Percentiles rank a stretch among this genome's conserved stretches.
Evolutionary conservation across 2,113 vertebrate genomes (phyloP).

Genomic region (Origma solitaria): DNA sequence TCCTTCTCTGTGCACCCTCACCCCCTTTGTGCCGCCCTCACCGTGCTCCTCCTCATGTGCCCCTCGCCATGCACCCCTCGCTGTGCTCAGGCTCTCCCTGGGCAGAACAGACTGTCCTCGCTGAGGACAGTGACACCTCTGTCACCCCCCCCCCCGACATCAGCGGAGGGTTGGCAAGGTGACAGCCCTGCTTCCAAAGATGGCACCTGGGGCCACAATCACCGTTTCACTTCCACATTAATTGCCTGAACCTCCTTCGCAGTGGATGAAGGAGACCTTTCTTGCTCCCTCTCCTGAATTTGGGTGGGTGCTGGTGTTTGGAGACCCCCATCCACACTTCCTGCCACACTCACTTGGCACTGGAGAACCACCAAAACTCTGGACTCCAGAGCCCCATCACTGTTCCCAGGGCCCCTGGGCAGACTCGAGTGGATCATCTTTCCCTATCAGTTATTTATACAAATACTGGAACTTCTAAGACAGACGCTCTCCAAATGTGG

Average conservation of each 20-base stretch:
- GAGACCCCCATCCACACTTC: neutral
- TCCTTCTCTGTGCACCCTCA: too few species aligned
- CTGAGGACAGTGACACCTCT: neutral
- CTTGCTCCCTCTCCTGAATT: neutral
- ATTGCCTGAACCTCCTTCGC: neutral
- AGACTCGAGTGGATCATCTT: neutral
- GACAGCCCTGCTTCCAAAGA: rapidly evolving
- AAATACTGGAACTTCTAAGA: neutral
- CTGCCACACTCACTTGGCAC: neutral
- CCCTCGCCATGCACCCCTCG: rapidly evolving
- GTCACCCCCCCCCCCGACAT: rapidly evolving
- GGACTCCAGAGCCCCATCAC: neutral
- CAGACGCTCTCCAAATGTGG: neutral
- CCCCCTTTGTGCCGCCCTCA: neutral
- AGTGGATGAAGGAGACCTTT: neutral
- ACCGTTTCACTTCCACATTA: neutral
- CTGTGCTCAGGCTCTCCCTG: neutral
- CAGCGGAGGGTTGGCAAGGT: neutral
- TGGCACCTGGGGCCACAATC: neutral
- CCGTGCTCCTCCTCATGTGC: rapidly evolving
- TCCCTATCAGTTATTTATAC: slow-evolving; percentile 38
- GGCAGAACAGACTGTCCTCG: neutral
- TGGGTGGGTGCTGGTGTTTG: neutral
- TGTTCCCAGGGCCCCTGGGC: neutral
- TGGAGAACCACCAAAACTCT: neutral